A percentile compares a stretch with the other conserved stretches of the same genome.
phyloP scores from a whole-genome alignment of 2,888 invertebrate species.

The Cordilura impudica region DNA sequence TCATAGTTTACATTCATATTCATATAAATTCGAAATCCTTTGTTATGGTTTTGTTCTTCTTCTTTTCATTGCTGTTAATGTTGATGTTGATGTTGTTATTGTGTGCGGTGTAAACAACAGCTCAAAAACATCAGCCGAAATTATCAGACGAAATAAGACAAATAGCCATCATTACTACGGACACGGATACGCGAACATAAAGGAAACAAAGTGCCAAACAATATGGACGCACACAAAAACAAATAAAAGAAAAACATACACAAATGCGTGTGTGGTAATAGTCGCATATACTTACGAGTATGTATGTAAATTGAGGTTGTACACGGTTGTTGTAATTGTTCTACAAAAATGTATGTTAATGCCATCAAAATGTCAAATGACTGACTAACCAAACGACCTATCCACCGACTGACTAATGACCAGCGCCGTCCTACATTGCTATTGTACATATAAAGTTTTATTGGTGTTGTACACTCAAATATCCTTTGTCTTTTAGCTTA shows the following conservation, averaged over 20 bases:
- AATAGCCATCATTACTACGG: slow-evolving; percentile 43
- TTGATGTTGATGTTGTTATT: too few relatives aligned
- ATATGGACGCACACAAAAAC: slow-evolving; percentile 27
- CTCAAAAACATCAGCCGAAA: slow-evolving; percentile 41
- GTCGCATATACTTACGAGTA: neutral
- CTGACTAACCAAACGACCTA: neutral
- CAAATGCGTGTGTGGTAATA: neutral
- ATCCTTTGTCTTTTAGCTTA: slow-evolving; percentile 17
- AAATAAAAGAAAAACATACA: neutral
- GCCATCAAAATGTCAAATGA: slow-evolving; percentile 24
- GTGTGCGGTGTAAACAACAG: neutral
- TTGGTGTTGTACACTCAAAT: slow-evolving; percentile 47
- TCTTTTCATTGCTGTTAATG: too few relatives aligned
- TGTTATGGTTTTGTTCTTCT: neutral
- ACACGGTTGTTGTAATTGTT: slow-evolving; percentile 41
- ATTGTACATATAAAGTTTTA: slow-evolving; percentile 30
- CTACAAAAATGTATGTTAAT: slow-evolving; percentile 24
- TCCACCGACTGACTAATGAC: slow-evolving; percentile 7
- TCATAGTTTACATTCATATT: neutral
- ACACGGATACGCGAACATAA: slow-evolving; percentile 42
- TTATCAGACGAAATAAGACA: slow-evolving; percentile 38
- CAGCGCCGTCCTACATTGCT: slow-evolving; percentile 5
- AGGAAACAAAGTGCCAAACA: slow-evolving; percentile 50
- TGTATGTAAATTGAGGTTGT: slow-evolving; percentile 52
- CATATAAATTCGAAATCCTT: neutral